These are phyloP conservation scores for Pherbina coryleti DNA, from an alignment of 2,888 invertebrate species.

Conservation along the genomic window DNA sequence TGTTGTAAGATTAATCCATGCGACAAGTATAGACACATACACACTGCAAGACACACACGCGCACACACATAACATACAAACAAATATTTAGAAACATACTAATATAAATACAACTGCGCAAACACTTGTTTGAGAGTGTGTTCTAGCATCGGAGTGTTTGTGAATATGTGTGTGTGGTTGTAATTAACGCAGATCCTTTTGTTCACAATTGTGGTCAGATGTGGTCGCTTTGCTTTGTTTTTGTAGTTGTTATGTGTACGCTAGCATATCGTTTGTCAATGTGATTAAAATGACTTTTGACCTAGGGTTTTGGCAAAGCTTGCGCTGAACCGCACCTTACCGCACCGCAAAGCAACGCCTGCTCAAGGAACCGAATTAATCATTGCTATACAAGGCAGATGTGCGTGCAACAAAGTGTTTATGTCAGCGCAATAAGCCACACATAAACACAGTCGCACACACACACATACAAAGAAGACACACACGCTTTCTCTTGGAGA, in stretches of 20 bases:
- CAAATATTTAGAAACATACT: neutral
- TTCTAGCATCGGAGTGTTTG: neutral
- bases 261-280: neutral
- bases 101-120: neutral
- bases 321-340: no score
- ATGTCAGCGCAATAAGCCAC: conserved; percentile 8
- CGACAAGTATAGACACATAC: neutral
- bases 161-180: neutral
- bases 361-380: neutral
- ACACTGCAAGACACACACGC: neutral
- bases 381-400: neutral
- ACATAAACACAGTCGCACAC: neutral
- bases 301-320: neutral
- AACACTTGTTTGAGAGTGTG: neutral
- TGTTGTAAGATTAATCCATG: neutral
- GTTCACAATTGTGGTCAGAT: conserved; percentile 1
- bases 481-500: neutral
- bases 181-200: conserved; percentile 18
- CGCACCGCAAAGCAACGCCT: neutral
- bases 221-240: neutral
- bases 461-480: neutral
- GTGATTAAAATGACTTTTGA: conserved; percentile 4
- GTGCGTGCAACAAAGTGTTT: conserved; percentile 21
- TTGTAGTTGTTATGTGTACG: neutral
- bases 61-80: neutral